Conservation (phyloP, 2,888 invertebrate genomes). For the Leptinotarsa tumamoca region DNA sequence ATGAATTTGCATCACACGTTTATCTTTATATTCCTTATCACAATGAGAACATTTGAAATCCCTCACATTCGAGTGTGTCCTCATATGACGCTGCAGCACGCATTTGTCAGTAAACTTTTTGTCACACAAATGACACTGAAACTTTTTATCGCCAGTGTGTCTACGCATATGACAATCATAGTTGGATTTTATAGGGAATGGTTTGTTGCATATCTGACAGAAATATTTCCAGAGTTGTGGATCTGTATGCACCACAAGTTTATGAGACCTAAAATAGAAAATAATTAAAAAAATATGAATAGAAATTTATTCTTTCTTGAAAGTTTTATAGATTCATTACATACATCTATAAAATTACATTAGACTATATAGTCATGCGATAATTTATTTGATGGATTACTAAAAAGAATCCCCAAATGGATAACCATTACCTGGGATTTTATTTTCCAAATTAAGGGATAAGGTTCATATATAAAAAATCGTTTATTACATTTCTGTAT, state of each 20-base stretch:
- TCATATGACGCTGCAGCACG: conserved; percentile 55
- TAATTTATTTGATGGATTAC: too few relatives aligned
- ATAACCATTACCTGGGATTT: too few relatives aligned
- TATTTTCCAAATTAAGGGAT: too few relatives aligned
- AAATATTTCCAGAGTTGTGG: conserved; percentile 57
- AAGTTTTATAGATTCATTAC: too few relatives aligned
- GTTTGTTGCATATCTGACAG: conserved; percentile 55
- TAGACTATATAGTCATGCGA: too few relatives aligned
- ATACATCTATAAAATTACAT: too few relatives aligned
- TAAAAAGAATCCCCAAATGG: too few relatives aligned
- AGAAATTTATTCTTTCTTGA: too few relatives aligned
- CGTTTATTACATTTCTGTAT: too few relatives aligned
- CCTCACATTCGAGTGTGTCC: conserved; percentile 55
- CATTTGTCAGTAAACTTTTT: conserved; percentile 56
- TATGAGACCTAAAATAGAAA: conserved; percentile 53
- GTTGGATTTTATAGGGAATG: conserved; percentile 58
- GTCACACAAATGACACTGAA: conserved; percentile 55
- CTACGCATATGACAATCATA: conserved; percentile 57
- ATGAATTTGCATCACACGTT: conserved; percentile 56
- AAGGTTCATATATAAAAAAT: too few relatives aligned
- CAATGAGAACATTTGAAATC: conserved; percentile 67
- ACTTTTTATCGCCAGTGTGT: conserved; percentile 57
- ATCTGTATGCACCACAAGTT: conserved; percentile 59
- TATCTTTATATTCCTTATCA: conserved; percentile 68
- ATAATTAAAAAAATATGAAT: too few relatives aligned